Evolutionary conservation across 2,888 invertebrate species (phyloP), one percentile per base, ranked within the genome.

Genomic region (Andrena flavipes): DNA sequence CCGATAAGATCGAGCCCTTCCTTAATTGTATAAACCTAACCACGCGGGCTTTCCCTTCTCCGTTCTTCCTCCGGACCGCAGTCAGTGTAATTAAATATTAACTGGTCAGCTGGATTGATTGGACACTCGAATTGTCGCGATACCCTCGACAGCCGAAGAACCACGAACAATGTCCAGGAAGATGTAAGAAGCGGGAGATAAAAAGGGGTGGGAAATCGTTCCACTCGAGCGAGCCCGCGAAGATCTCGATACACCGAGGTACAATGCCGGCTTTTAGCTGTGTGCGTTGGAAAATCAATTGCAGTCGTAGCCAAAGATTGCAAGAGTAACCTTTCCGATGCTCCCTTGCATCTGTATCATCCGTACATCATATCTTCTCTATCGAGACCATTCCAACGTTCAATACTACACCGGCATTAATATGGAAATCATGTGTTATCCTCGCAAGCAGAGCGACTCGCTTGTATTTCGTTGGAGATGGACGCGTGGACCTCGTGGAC

Each of bases 271-370:
- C 10, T 3, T 20, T 20, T 63, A 42, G 10, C 10, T 62, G 59
- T 33, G 30, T n/a, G 1, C 10, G 42, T 33, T 29, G 16, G 42
- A 67, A 79, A 76, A 79, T 68, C 56, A 73, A 81, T 70, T 69
- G 74, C n/a, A 68, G 23, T n/a, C 26, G 20, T 51, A 56, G 35
- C 64, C 29, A 71, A 67, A 72, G 67, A 78, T 80, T 68, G 51
- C 30, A n/a, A 33, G n/a, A 62, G 20, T 26, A 71, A 78, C 60
- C 63, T 67, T 51, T 60, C 7, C 65, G 2, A 48, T 49, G 7
- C 30, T 51, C 56, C 20, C 10, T 1, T 3, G 35, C 49, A n/a
- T n/a, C n/a, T n/a, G n/a, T n/a, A n/a, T 7, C 29, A 2, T 42
- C 48, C 29, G 6, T 23, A 16, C 20, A 4, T 51, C 20, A 30